Evolutionary conservation across 2,113 vertebrate species (phyloP), one percentile per base, ranked within the genome.

Genomic region (Prunella fulvescens): DNA sequence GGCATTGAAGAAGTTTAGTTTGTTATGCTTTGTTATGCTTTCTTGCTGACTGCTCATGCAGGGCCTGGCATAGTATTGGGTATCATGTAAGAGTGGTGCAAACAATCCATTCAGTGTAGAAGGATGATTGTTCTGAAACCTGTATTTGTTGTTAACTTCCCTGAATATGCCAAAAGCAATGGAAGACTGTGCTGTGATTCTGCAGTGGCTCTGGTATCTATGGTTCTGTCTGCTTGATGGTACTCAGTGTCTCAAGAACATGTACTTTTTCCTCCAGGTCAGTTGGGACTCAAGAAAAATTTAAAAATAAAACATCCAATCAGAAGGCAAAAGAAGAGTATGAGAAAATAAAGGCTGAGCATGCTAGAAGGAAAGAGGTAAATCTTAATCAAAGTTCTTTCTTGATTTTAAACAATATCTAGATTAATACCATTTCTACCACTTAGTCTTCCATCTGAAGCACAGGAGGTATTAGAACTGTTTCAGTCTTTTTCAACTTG

Each of bases 301-400:
- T 96, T 84, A 98, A 94, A 71, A 98, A 97, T 92, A 99, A 98
- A 97, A 99, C 99, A 0, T 99, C 98, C 19, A 99, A 98, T 95
- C 98, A 99, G 92, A 99, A 98, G 96, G 98, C 98, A 26, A 98
- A 98, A 91, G 98, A 99, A 95, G 99, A 99, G 19, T 99, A 98
- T 97, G 98, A 99, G 93, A 97, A 62, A 86, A 56, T 98, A 81
- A 96, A 92, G 92, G 98, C 98, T 79, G 98, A 98, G 26, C 98
- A 72, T 85, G 97, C 91, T 91, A 97, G 95, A 61, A 99, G 98
- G 94, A 99, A 98, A 98, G 98, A 99, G 98, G 99, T 99, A 95
- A 84, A 64, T 83, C 18, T 70, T 92, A 58, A 92, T 64, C 4
- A 40, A 39, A 71, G 1, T 54, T 87, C 6, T 56, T 53, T n/a